phyloP scores from a whole-genome alignment of 2,888 invertebrate species.

The Polyommatus iphigenia region DNA sequence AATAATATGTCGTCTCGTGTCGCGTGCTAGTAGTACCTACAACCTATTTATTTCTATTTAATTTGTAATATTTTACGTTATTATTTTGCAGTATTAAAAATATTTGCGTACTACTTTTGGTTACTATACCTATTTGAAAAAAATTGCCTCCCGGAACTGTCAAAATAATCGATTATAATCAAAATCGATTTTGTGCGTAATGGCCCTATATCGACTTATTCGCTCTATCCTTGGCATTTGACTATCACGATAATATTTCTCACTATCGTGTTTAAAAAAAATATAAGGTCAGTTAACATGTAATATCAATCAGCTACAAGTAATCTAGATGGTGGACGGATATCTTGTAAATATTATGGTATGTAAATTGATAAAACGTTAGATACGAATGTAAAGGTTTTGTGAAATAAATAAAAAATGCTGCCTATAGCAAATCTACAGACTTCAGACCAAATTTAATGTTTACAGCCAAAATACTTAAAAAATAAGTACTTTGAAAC shows the following conservation, averaged over 20 bases:
- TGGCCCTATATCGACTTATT: neutral
- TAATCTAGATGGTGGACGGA: neutral
- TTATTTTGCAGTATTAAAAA: no score
- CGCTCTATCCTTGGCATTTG: constrained; percentile 21
- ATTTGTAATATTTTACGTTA: no score
- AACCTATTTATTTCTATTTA: no score
- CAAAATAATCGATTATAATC: constrained; percentile 2
- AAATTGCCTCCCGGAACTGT: neutral
- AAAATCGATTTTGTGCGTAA: neutral
- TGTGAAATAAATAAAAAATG: no score
- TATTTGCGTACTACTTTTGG: no score
- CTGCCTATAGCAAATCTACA: no score
- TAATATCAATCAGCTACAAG: neutral
- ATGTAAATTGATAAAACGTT: neutral
- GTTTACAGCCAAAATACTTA: no score
- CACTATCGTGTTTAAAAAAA: constrained; percentile 13
- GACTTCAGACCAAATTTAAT: no score
- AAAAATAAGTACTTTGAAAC: no score
- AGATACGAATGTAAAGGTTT: no score
- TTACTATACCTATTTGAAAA: neutral
- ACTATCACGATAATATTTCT: constrained; percentile 10
- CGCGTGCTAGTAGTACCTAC: no score
- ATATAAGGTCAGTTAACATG: neutral
- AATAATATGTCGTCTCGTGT: no score
- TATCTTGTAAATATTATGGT: neutral